phyloP scores from a whole-genome alignment of 2,113 vertebrate species.

The Numenius arquata region DNA sequence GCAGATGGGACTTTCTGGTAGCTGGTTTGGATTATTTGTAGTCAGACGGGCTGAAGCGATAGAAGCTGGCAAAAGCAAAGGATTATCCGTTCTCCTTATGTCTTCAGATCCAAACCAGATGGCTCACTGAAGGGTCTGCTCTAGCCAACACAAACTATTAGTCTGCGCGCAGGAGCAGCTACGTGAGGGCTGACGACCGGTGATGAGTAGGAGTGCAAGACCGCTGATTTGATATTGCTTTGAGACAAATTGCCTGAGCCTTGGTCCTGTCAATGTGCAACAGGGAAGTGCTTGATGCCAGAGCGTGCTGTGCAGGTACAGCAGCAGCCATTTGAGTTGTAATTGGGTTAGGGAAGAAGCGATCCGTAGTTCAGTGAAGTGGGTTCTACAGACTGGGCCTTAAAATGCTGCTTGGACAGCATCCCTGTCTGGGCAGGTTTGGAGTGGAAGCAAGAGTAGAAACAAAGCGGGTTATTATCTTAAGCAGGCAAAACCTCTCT shows the following conservation, averaged over 20 bases:
- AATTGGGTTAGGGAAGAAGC: background rate
- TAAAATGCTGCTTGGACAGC: background rate
- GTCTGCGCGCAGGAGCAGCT: background rate
- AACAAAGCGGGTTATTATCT: background rate
- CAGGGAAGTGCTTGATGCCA: background rate
- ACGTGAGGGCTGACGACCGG: background rate
- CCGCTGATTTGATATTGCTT: background rate
- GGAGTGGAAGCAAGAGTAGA: background rate
- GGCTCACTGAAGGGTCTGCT: background rate
- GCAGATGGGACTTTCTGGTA: background rate
- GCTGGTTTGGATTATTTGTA: background rate
- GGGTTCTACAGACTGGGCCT: background rate
- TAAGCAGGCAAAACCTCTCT: background rate
- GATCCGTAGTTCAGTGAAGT: background rate
- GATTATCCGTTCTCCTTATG: background rate
- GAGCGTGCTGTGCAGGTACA: background rate
- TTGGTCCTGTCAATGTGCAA: background rate
- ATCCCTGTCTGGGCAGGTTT: background rate
- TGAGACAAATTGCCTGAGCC: background rate
- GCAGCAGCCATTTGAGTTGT: background rate
- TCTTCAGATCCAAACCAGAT: constrained; percentile 4
- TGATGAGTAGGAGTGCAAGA: background rate
- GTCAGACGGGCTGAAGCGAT: background rate
- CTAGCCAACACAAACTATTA: background rate
- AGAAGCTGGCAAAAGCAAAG: background rate